A percentile compares a stretch with the other conserved stretches of the same genome.
Evolutionary conservation across 2,888 invertebrate species (phyloP).

Genomic region (Hecatera dysodea): DNA sequence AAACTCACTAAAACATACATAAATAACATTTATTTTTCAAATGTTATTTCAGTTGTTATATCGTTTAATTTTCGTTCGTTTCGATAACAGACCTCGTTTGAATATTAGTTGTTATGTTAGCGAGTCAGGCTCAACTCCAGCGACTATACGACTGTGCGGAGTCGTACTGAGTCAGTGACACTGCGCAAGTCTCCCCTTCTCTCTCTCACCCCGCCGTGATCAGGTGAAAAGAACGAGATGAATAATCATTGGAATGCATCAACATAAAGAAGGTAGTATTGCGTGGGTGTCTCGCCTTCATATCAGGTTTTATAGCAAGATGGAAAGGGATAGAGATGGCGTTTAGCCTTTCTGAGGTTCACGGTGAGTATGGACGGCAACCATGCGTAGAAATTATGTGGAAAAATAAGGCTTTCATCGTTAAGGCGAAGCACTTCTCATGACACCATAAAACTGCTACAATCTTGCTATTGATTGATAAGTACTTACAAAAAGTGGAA

Average conservation of each 20-base stretch:
- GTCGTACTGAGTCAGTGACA: constrained; percentile 89
- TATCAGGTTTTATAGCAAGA: constrained; percentile 68
- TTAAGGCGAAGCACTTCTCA: constrained; percentile 77
- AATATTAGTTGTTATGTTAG: constrained; percentile 63
- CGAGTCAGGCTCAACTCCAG: constrained; percentile 67
- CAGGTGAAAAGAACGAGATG: constrained; percentile 74
- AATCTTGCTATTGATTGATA: background rate
- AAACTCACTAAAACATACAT: constrained; percentile 68
- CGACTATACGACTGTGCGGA: constrained; percentile 75
- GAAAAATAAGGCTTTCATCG: constrained; percentile 86
- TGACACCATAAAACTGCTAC: too few species aligned
- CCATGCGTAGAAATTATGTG: constrained; percentile 82
- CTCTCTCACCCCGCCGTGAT: constrained; percentile 70
- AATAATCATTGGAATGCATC: constrained; percentile 82
- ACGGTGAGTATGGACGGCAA: constrained; percentile 80
- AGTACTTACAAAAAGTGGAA: background rate
- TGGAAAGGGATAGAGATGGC: constrained; percentile 71
- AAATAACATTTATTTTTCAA: constrained; percentile 57
- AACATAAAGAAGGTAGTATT: constrained; percentile 78
- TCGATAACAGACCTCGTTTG: constrained; percentile 66
- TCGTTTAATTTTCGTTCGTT: constrained; percentile 82
- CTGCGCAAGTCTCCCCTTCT: constrained; percentile 82
- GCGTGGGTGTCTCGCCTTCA: constrained; percentile 77
- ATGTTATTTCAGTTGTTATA: constrained; percentile 74
- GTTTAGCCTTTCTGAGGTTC: constrained; percentile 81